These are phyloP conservation scores for Scophthalmus maximus DNA, from an alignment of 2,113 vertebrate species.

Conservation along the genomic window DNA sequence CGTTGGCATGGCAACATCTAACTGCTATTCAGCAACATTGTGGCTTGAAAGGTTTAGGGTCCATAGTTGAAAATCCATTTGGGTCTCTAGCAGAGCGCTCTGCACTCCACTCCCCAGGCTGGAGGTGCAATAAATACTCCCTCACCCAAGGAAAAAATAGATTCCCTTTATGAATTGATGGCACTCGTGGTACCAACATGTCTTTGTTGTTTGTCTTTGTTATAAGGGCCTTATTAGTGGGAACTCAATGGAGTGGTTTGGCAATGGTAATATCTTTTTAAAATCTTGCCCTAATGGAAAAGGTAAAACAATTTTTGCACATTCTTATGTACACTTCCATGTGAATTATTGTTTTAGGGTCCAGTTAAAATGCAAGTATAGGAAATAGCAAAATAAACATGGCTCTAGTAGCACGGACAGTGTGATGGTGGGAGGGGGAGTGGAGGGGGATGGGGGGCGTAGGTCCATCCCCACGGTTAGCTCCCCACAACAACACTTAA, in stretches of 20 bases:
- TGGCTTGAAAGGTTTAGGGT: slow-evolving; percentile 94
- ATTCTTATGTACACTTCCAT: slow-evolving; percentile 12
- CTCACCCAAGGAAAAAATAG: slow-evolving; percentile 73
- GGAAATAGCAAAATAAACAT: slow-evolving; percentile 40
- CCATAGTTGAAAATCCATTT: slow-evolving; percentile 99
- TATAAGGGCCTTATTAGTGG: slow-evolving; percentile 56
- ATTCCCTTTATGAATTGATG: slow-evolving; percentile 83
- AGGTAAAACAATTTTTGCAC: slow-evolving; percentile 37
- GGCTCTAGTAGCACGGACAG: neutral
- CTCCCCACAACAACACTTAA: slow-evolving; percentile 77
- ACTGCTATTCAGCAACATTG: slow-evolving; percentile 94
- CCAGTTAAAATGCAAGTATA: slow-evolving; percentile 36
- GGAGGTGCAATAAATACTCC: slow-evolving; percentile 84
- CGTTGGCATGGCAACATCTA: slow-evolving; percentile 99
- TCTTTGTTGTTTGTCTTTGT: slow-evolving; percentile 69
- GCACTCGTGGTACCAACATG: slow-evolving; percentile 72
- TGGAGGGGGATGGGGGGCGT: slow-evolving; percentile 29
- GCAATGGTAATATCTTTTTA: slow-evolving; percentile 38
- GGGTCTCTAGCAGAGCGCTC: slow-evolving; percentile 89
- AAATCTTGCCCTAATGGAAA: slow-evolving; percentile 51
- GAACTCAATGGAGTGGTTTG: slow-evolving; percentile 58
- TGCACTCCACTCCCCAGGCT: slow-evolving; percentile 75
- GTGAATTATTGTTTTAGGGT: slow-evolving; percentile 22
- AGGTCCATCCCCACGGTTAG: slow-evolving; percentile 63
- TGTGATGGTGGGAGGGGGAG: neutral